Evolutionary conservation across 2,888 invertebrate species (phyloP), one percentile per base, ranked within the genome.

Genomic region (Toxonevra muliebris): DNA sequence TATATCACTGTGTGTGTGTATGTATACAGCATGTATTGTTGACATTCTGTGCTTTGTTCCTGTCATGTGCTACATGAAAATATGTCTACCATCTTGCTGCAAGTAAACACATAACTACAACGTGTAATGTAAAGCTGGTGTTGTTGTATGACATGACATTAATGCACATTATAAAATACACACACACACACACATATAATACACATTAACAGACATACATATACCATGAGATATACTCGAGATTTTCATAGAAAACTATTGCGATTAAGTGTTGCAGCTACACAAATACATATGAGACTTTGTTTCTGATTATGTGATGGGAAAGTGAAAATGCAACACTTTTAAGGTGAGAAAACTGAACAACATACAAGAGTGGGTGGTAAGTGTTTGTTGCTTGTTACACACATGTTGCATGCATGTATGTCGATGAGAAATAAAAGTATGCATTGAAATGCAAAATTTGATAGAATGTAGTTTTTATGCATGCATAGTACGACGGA

Each of bases 21-120:
- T 30, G 30, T 30, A 7, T 30, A 43, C 12, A 48, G 43, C 66
- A 57, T 58, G 10, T 50, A n/a, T 62, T 69, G 71, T 71, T 72
- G 74, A 72, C 71, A 71, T 70, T 69, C 66, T 61, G 58, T 65
- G 68, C 71, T 70, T 70, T 71, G 72, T 73, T 69, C 60, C 73
- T 71, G 73, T 70, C 74, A 74, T 71, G 75, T 74, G 75, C 59
- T 71, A 73, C 74, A 74, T 68, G 69, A 61, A 59, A 71, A 67
- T 69, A 64, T 61, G 69, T 67, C 64, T 58, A 61, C 61, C 65
- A 65, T 65, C 57, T 52, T 41, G 41, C 17, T 45, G 45, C 48
- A 3, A 30, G 45, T 45, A 63, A 55, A 63, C 63, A 63, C 54
- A 17, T 54, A 40, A 10, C 17, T 30, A 63, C 55, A 57, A 42